These are phyloP conservation scores for Cavia aperea DNA, from an alignment of 2,113 vertebrate species.

Conservation along the genomic window DNA sequence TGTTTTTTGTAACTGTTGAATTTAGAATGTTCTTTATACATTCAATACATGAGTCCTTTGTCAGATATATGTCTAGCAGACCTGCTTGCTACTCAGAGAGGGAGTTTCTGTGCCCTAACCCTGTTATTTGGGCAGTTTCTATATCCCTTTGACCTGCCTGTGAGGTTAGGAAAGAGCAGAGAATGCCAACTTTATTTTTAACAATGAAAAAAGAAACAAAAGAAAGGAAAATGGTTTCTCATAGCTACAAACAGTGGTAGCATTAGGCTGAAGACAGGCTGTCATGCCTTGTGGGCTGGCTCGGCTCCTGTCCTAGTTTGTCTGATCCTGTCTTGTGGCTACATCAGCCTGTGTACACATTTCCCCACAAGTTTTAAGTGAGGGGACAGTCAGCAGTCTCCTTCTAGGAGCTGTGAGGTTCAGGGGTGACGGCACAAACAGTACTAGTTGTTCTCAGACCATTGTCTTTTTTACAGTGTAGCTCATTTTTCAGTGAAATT, in stretches of 20 bases:
- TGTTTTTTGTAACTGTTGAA: neutral
- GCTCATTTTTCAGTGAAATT: accelerated
- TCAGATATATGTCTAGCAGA: neutral
- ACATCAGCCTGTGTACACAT: neutral
- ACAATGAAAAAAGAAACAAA: neutral
- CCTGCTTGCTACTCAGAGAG: neutral
- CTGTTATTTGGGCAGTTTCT: neutral
- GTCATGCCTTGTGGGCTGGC: neutral
- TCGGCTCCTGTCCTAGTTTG: neutral
- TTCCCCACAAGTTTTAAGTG: neutral
- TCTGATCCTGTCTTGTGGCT: neutral
- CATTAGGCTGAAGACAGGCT: neutral
- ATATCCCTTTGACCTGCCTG: neutral
- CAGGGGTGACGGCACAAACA: neutral
- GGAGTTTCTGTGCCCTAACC: neutral
- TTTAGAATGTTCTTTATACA: neutral
- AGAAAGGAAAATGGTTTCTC: neutral
- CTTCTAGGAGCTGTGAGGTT: neutral
- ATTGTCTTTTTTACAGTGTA: neutral
- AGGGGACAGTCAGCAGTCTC: neutral
- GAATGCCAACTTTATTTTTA: neutral
- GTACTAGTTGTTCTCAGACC: neutral
- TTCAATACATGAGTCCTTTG: neutral
- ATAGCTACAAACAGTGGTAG: neutral
- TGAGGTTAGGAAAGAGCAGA: neutral